A percentile compares a stretch with the other conserved stretches of the same genome.
phyloP scores from a whole-genome alignment of 2,888 invertebrate genomes.

The Polydrusus pterygomalis region DNA sequence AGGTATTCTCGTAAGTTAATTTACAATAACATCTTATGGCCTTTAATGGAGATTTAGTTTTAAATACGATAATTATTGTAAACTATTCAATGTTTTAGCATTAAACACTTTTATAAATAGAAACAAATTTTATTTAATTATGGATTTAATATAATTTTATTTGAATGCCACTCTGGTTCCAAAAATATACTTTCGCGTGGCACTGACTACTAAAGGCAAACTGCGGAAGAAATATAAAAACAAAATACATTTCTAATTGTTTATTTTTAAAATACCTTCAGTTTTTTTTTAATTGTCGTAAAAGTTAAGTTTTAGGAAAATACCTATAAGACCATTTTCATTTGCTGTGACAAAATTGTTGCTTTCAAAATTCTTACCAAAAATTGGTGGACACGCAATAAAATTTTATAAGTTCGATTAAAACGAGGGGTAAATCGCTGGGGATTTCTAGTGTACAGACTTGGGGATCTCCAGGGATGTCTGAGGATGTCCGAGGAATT shows the following conservation, averaged over 20 bases:
- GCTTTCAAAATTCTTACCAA: no score
- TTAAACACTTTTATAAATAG: constrained; percentile 42
- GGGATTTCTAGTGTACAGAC: no score
- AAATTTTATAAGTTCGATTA: no score
- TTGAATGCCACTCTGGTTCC: constrained; percentile 40
- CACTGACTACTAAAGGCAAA: constrained; percentile 31
- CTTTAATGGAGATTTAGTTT: constrained; percentile 52
- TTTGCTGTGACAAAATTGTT: no score
- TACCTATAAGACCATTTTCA: no score
- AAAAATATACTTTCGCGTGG: constrained; percentile 60
- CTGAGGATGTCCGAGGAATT: no score
- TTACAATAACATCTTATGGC: constrained; percentile 61
- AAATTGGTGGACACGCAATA: no score
- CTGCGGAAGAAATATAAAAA: constrained; percentile 8
- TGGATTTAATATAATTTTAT: constrained; percentile 60
- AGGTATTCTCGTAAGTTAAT: constrained; percentile 66
- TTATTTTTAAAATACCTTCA: constrained; percentile 2
- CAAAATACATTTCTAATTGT: constrained; percentile 1
- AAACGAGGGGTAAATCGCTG: no score
- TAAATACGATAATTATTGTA: constrained; percentile 21
- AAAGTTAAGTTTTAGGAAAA: no score
- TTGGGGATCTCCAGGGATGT: no score
- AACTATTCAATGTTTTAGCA: constrained; percentile 27
- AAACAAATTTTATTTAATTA: constrained; percentile 42
- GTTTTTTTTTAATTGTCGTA: neutral